Evolutionary conservation across 2,113 vertebrate genomes (phyloP), one percentile per base, ranked within the genome.

Genomic region (Tupaia chinensis): DNA sequence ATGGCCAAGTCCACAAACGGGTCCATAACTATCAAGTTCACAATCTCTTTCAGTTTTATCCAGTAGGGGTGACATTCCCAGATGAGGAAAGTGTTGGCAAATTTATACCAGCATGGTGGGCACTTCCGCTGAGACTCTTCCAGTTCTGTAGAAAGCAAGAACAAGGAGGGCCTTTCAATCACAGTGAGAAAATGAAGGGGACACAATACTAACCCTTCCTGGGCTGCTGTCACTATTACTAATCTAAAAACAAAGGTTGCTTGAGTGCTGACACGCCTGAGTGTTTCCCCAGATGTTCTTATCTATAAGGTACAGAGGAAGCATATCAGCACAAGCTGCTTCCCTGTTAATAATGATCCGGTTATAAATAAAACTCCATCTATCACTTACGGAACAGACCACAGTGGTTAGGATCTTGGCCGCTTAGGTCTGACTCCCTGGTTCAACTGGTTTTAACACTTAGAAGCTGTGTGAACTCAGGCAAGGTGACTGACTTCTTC

Each of bases 91-190:
- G 97, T 98, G 92, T 99, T 99, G 92, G 99, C 98, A 94, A 99
- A 99, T 97, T 99, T 99, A 97, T 99, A 99, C 99, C 99, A 99
- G 97, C 99, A 99, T 17, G 99, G 99, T 7, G 99, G 99, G 94
- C 99, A 99, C 88, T 99, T 99, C 95, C 99, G 99, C 97, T 99
- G 99, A 95, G 99, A 99, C 93, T 99, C 99, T 83, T 99, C 99
- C 97, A 99, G 98, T 97, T 99, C 99, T 99, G 97, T 11, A 86
- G 80, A 68, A 17, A 92, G 63, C 91, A 74, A 97, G 80, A 93
- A 93, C 54, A 97, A 87, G 95, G 79, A 66, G 1, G 72, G 56
- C 12, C 32, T 44, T 87, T 97, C 68, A 74, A 1, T 77, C 54
- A 34, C 1, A 16, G 54, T 13, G 27, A 88, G 83, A 78, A 94